Percentiles rank a stretch among this genome's conserved stretches.
These are phyloP conservation scores for Nesospiza acunhae DNA, from an alignment of 2,113 vertebrate genomes.

Conservation along the genomic window DNA sequence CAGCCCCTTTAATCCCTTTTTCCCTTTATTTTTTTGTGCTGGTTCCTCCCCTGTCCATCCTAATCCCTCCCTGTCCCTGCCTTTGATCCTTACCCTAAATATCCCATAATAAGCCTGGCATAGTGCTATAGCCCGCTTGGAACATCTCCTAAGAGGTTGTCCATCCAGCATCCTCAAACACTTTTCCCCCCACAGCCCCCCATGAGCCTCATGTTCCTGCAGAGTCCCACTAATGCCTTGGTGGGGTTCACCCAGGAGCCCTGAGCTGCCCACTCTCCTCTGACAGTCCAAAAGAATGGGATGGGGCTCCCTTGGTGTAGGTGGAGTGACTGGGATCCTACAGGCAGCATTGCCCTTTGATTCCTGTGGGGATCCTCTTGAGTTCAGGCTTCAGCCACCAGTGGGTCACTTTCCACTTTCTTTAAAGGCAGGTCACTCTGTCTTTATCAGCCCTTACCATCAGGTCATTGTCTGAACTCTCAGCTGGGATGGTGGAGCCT, in stretches of 20 bases:
- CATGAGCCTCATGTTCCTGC: rapidly evolving
- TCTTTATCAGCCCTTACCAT: rapidly evolving
- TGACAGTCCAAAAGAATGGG: rapidly evolving
- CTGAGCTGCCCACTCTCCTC: not conserved
- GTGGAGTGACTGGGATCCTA: not conserved
- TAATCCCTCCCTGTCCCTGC: not conserved
- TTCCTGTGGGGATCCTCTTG: not conserved
- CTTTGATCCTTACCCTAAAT: not conserved
- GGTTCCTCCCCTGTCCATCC: not conserved
- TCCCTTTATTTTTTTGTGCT: not conserved
- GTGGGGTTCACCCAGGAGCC: not conserved
- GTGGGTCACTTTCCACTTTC: not conserved
- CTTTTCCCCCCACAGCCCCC: not conserved
- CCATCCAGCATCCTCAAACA: rapidly evolving
- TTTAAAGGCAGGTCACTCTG: not conserved
- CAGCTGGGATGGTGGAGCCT: not conserved
- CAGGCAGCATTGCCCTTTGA: not conserved
- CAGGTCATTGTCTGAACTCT: not conserved
- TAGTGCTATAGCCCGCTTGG: not conserved
- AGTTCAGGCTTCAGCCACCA: not conserved
- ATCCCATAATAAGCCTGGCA: not conserved
- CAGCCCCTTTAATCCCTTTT: not conserved
- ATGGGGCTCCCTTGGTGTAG: not conserved
- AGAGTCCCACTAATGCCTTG: not conserved
- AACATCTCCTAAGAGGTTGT: not conserved